phyloP scores from a whole-genome alignment of 2,113 vertebrate genomes.

The Notarius quadriscutis region DNA sequence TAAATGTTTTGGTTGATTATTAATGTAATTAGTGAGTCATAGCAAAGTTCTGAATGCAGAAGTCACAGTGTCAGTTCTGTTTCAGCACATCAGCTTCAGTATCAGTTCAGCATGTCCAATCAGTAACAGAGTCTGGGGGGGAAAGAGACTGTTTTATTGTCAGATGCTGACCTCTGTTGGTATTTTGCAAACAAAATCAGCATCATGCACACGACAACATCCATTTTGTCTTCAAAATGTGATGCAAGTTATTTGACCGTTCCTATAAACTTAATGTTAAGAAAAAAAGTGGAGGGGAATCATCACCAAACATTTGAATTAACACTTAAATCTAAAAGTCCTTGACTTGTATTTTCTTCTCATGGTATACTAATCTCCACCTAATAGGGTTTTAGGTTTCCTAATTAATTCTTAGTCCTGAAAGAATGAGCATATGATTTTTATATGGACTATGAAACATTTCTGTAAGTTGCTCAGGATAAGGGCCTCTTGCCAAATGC shows the following conservation, averaged over 20 bases:
- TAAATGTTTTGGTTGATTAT: not conserved
- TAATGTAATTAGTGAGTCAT: not conserved
- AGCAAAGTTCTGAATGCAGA: not conserved
- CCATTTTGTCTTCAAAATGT: not conserved
- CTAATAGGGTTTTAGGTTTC: not conserved
- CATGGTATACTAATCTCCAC: not conserved
- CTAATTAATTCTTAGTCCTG: not conserved
- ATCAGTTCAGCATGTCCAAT: not conserved
- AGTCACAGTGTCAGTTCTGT: not conserved
- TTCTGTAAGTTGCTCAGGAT: not conserved
- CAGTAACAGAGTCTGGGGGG: not conserved
- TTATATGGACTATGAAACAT: not conserved
- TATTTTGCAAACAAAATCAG: not conserved
- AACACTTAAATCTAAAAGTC: not conserved
- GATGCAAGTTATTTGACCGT: not conserved
- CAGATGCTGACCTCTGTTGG: slow-evolving; percentile 41
- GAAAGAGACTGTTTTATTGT: slow-evolving; percentile 1
- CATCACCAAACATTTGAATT: not conserved
- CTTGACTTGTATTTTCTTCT: not conserved
- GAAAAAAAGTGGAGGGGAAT: not conserved
- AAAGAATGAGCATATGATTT: not conserved
- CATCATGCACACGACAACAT: not conserved
- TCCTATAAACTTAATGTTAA: not conserved
- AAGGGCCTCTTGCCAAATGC: not conserved
- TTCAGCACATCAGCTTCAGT: not conserved